phyloP scores from a whole-genome alignment of 2,113 vertebrate species.

The Thryonomys swinderianus region DNA sequence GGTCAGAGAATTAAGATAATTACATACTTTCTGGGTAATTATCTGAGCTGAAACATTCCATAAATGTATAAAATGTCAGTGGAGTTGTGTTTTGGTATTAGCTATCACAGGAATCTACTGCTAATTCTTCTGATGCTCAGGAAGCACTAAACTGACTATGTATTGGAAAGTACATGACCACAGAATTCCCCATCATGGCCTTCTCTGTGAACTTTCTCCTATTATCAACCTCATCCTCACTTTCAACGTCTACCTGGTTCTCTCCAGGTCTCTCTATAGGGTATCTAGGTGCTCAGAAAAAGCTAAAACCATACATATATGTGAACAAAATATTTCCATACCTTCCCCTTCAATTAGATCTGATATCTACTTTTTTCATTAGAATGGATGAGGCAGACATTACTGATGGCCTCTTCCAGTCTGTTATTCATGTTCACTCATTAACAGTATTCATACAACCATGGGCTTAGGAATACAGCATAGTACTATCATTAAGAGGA shows the following conservation, averaged over 20 bases:
- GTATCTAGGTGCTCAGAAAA: neutral
- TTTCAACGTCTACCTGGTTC: neutral
- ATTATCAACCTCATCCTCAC: neutral
- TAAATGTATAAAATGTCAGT: neutral
- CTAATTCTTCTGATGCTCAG: neutral
- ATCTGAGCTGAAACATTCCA: slow-evolving; percentile 20
- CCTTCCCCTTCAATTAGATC: neutral
- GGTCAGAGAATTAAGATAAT: slow-evolving; percentile 61
- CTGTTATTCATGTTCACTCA: neutral
- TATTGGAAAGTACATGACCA: fast-evolving
- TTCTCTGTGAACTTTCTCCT: neutral
- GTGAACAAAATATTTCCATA: neutral
- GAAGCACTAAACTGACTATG: neutral
- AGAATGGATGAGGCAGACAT: neutral
- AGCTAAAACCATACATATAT: neutral
- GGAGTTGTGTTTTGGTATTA: neutral
- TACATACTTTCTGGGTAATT: slow-evolving; percentile 43
- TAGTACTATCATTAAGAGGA: neutral
- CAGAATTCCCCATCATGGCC: neutral
- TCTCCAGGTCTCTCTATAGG: neutral
- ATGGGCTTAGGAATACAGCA: neutral
- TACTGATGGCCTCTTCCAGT: neutral
- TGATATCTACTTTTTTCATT: neutral
- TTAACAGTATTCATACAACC: neutral
- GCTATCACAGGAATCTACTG: neutral